phyloP scores from a whole-genome alignment of 1,140 invertebrate genomes.

The Drosophila truncata region DNA sequence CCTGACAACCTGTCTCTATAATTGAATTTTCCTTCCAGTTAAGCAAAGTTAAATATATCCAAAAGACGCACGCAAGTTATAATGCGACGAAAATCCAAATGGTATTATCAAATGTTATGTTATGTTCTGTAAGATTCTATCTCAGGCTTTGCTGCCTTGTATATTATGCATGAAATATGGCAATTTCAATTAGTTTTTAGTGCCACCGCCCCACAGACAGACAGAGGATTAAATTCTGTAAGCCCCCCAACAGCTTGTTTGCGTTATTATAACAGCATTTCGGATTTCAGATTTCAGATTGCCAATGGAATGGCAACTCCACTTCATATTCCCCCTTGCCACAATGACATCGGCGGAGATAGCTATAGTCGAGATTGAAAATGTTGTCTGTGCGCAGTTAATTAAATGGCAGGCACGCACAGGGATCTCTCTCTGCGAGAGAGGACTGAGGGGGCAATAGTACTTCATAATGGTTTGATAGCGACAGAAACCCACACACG shows the following conservation, averaged over 20 bases:
- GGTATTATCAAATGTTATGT: constrained; percentile 50
- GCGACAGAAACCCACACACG: constrained; percentile 15
- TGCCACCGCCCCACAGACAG: constrained; percentile 33
- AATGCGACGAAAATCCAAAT: constrained; percentile 50
- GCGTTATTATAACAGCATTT: constrained; percentile 68
- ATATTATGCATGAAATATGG: constrained; percentile 62
- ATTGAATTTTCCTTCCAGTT: background rate
- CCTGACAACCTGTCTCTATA: background rate
- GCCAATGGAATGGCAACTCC: constrained; percentile 32
- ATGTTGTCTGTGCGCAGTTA: constrained; percentile 64
- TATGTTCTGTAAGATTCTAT: constrained; percentile 24
- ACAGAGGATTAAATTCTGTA: constrained; percentile 58
- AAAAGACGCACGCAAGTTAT: constrained; percentile 3
- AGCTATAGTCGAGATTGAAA: constrained; percentile 44
- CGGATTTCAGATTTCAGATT: constrained; percentile 50
- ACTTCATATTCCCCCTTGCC: constrained; percentile 7
- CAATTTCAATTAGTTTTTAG: constrained; percentile 75
- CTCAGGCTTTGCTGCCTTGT: constrained; percentile 3
- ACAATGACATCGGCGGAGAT: constrained; percentile 10
- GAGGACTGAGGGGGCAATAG: constrained; percentile 6
- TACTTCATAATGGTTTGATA: constrained; percentile 28
- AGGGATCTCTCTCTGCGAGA: constrained; percentile 8
- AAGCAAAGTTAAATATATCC: background rate
- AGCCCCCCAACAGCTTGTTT: constrained; percentile 62
- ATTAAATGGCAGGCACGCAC: constrained; percentile 73